Conservation (phyloP, 2,888 invertebrate species). For the Tiliacea citrago region DNA sequence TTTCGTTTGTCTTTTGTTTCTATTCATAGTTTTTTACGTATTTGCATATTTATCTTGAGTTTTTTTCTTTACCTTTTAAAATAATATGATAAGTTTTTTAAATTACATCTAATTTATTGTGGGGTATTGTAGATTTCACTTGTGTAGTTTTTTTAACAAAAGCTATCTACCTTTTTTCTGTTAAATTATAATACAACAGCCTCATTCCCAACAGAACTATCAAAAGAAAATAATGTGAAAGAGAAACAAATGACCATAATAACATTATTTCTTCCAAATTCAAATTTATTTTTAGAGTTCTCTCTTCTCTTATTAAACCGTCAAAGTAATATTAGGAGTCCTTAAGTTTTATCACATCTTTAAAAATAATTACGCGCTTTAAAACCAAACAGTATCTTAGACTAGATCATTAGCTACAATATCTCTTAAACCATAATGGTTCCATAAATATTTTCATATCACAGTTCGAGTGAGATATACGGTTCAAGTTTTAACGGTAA, state of each 20-base stretch:
- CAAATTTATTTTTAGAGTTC: constrained; percentile 35
- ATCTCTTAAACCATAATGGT: constrained; percentile 62
- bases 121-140: constrained; percentile 22
- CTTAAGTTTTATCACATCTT: constrained; percentile 62
- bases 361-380: constrained; percentile 63
- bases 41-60: constrained; percentile 55
- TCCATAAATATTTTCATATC: constrained; percentile 70
- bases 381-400: constrained; percentile 62
- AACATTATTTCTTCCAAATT: constrained; percentile 38
- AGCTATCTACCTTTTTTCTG: background rate
- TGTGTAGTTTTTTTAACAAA: constrained; percentile 34
- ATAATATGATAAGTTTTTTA: constrained; percentile 41
- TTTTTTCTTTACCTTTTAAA: constrained; percentile 37
- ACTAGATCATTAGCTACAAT: constrained; percentile 64
- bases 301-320: constrained; percentile 32
- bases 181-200: constrained; percentile 1
- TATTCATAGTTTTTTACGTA: constrained; percentile 40
- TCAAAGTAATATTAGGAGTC: constrained; percentile 45
- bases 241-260: constrained; percentile 40
- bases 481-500: constrained; percentile 65
- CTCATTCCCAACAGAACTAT: constrained; percentile 38
- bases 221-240: constrained; percentile 36
- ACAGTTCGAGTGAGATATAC: constrained; percentile 57
- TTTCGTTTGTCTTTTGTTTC: constrained; percentile 53
- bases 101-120: constrained; percentile 51